phyloP scores from a whole-genome alignment of 2,888 invertebrate genomes.

The Lasioglossum leucozonium region DNA sequence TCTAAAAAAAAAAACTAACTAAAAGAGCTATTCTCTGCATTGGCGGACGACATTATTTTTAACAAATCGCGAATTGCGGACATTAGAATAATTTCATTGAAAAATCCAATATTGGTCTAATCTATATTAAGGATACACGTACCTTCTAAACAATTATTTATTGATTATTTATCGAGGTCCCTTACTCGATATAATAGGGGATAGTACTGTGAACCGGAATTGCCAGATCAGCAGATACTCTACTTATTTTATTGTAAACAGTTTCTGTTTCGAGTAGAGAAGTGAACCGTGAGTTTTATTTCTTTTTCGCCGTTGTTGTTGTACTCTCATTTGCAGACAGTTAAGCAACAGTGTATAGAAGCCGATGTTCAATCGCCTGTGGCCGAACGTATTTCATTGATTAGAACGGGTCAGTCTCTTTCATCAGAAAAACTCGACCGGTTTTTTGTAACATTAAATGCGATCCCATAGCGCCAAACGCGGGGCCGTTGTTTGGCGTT shows the following conservation, averaged over 20 bases:
- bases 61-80: not conserved
- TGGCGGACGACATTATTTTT: not conserved
- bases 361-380: conserved; percentile 44
- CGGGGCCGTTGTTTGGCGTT: conserved; percentile 28
- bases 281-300: not conserved
- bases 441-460: conserved; percentile 41
- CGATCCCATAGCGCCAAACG: conserved; percentile 36
- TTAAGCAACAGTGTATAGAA: conserved; percentile 34
- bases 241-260: not conserved
- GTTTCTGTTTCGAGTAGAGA: not conserved
- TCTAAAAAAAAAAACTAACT: not conserved
- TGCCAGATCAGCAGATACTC: not conserved
- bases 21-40: not conserved
- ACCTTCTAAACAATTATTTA: too few species aligned
- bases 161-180: not conserved
- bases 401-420: conserved; percentile 51
- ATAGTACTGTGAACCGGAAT: not conserved
- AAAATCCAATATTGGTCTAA: not conserved
- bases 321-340: conserved; percentile 29
- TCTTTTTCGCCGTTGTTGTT: not conserved
- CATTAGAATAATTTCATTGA: not conserved
- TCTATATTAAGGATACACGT: not conserved
- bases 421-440: conserved; percentile 38
- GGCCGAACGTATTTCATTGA: conserved; percentile 53
- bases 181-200: not conserved